phyloP scores from a whole-genome alignment of 1,140 invertebrate genomes.

The Monomorium pharaonis region DNA sequence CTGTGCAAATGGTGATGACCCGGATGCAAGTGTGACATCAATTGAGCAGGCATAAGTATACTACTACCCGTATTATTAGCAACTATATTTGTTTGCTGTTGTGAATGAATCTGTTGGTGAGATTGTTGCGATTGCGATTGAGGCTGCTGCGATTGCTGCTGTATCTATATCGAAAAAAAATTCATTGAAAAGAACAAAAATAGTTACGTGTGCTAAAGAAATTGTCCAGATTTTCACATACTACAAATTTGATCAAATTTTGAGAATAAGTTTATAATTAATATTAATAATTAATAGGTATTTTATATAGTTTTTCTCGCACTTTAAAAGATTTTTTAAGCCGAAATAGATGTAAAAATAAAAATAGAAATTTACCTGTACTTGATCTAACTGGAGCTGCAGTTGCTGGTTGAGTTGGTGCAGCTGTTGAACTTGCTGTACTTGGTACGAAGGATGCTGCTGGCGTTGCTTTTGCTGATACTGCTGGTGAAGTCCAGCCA shows the following conservation, averaged over 20 bases:
- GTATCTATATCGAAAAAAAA: slow-evolving; percentile 76
- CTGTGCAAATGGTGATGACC: slow-evolving; percentile 79
- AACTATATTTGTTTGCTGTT: slow-evolving; percentile 72
- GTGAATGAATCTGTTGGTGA: slow-evolving; percentile 74
- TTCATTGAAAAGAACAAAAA: not conserved
- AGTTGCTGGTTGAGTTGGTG: slow-evolving; percentile 84
- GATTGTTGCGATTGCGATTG: slow-evolving; percentile 80
- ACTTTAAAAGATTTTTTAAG: not conserved
- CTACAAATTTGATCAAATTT: too few species aligned
- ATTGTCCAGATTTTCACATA: too few species aligned
- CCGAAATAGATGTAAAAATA: not conserved
- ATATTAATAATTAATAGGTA: too few species aligned
- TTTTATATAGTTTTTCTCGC: too few species aligned
- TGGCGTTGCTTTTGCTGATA: slow-evolving; percentile 84
- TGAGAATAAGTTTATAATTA: too few species aligned
- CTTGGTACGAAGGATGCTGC: slow-evolving; percentile 82
- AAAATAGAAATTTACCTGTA: slow-evolving; percentile 70
- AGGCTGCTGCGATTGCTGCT: slow-evolving; percentile 83
- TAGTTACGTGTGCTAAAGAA: too few species aligned
- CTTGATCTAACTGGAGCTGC: slow-evolving; percentile 83
- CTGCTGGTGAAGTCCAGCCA: slow-evolving; percentile 82
- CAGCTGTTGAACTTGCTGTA: slow-evolving; percentile 83
- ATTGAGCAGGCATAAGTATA: slow-evolving; percentile 79
- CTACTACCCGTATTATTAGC: slow-evolving; percentile 76
- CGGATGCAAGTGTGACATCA: slow-evolving; percentile 83